Percentiles rank a stretch among this genome's conserved stretches.
These are phyloP conservation scores for Perca schrenkii DNA, from an alignment of 2,113 vertebrate species.

Conservation along the genomic window DNA sequence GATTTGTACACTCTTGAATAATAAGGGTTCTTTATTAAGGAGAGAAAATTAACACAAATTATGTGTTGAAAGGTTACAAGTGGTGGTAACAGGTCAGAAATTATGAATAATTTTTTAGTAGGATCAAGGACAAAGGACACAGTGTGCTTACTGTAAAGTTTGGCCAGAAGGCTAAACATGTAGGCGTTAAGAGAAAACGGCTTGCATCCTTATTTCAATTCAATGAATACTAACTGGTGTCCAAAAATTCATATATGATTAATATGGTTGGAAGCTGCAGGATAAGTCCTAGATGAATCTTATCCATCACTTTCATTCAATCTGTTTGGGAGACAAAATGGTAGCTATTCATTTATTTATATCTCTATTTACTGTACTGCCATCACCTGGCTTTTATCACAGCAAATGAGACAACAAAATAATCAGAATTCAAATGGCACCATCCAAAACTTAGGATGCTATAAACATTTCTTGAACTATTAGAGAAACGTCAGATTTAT, in stretches of 20 bases:
- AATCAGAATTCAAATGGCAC: conserved; percentile 14
- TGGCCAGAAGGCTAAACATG: background rate
- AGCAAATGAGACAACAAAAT: conserved; percentile 19
- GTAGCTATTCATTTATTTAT: conserved; percentile 77
- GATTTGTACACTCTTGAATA: background rate
- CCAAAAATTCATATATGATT: conserved; percentile 6
- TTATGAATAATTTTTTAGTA: background rate
- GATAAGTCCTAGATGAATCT: conserved; percentile 1
- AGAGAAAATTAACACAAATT: conserved; percentile 1
- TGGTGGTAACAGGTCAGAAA: background rate
- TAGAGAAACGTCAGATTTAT: background rate
- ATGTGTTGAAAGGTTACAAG: background rate
- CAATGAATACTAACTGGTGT: conserved; percentile 34
- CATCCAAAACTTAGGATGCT: background rate
- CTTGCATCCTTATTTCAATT: background rate
- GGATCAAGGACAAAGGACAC: background rate
- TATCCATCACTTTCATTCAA: conserved; percentile 16
- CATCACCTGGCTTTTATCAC: conserved; percentile 9
- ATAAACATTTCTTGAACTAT: background rate
- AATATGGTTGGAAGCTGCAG: conserved; percentile 8
- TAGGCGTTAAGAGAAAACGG: background rate
- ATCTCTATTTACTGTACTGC: conserved; percentile 48
- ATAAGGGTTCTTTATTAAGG: background rate
- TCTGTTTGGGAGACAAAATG: conserved; percentile 23
- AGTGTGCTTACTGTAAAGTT: background rate